Conservation (phyloP, 2,797 vertebrate species). For the Tokudaia muenninki region DNA sequence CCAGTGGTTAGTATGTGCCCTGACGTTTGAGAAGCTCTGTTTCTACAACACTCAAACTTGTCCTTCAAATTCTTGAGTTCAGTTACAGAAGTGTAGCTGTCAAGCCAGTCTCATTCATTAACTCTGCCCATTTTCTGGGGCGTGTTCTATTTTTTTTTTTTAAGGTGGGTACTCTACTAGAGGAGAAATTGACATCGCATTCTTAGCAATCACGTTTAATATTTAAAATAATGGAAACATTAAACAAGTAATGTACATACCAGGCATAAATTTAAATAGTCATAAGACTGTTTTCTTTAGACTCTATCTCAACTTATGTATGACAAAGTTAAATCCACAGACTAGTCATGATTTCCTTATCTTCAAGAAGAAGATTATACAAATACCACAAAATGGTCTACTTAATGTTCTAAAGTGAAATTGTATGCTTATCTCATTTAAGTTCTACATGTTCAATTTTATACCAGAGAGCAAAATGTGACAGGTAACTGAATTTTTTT, state of each 20-base stretch:
- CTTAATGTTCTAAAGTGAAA: slow-evolving; percentile 6
- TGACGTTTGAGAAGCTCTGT: background rate
- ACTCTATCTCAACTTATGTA: slow-evolving; percentile 12
- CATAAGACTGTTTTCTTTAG: background rate
- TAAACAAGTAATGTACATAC: background rate
- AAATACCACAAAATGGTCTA: slow-evolving; percentile 20
- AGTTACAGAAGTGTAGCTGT: background rate
- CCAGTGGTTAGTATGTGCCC: background rate
- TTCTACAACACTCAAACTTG: background rate
- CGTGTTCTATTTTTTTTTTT: background rate
- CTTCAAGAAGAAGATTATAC: slow-evolving; percentile 12
- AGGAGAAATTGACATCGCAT: background rate
- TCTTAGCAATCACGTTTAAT: background rate
- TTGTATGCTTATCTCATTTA: slow-evolving; percentile 10
- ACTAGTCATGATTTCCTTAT: background rate
- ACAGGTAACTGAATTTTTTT: background rate
- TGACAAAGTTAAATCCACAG: background rate
- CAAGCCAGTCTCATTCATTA: background rate
- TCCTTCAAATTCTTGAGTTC: background rate
- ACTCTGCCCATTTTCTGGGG: background rate
- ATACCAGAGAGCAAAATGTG: background rate
- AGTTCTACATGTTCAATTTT: slow-evolving; percentile 1
- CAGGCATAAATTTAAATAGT: slow-evolving; percentile 20
- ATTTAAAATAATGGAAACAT: slow-evolving; percentile 18
- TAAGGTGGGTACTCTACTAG: background rate